Percentiles rank a stretch among this genome's conserved stretches.
phyloP scores from a whole-genome alignment of 2,113 vertebrate genomes.

The Nipponia nippon region DNA sequence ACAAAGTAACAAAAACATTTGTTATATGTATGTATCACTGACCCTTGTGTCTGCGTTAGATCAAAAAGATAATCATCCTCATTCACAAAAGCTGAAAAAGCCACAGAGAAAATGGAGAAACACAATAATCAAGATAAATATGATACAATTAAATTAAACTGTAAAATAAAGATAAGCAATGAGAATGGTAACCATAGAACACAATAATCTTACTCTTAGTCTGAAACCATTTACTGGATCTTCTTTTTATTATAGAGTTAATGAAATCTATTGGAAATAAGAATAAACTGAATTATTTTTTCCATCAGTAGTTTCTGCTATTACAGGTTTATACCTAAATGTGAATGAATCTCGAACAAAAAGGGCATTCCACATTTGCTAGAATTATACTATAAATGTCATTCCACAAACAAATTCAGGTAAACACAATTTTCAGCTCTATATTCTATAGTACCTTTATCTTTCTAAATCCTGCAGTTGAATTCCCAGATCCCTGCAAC shows the following conservation, averaged over 20 bases:
- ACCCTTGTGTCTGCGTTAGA: background rate
- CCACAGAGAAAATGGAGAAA: background rate
- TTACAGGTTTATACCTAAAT: background rate
- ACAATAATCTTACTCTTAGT: background rate
- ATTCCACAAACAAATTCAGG: background rate
- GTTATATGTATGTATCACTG: background rate
- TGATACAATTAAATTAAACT: background rate
- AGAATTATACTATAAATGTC: background rate
- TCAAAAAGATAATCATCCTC: background rate
- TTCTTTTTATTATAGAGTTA: background rate
- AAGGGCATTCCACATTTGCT: background rate
- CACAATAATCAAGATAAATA: background rate
- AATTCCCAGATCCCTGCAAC: background rate
- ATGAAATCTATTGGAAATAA: background rate
- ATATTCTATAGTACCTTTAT: background rate
- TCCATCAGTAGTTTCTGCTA: background rate
- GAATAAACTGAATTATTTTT: background rate
- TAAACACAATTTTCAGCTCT: background rate
- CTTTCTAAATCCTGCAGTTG: background rate
- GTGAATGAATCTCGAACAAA: background rate
- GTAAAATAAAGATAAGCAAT: background rate
- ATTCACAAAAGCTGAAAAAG: background rate
- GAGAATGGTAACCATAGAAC: background rate
- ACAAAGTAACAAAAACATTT: background rate
- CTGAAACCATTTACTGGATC: background rate